phyloP scores from a whole-genome alignment of 92 coral and sea anemone genomes.

The Parazoanthus darwini region DNA sequence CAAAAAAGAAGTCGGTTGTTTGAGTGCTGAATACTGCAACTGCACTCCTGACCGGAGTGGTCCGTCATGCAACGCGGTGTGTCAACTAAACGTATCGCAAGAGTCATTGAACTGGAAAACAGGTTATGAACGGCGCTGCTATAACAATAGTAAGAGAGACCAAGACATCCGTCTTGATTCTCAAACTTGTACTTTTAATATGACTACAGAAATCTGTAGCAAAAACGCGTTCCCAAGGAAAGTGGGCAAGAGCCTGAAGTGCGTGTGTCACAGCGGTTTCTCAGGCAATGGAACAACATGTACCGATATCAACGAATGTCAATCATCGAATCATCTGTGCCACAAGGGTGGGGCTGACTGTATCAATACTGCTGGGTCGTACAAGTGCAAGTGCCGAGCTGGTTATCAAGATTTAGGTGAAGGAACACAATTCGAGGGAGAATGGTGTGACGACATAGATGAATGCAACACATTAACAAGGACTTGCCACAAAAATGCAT shows the following conservation, averaged over 20 bases:
- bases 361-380: conserved; percentile 63
- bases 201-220: conserved; percentile 65
- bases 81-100: conserved; percentile 33
- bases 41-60: conserved; percentile 49
- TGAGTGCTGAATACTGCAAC: conserved; percentile 42
- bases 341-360: conserved; percentile 37
- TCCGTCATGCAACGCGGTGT: conserved; percentile 54
- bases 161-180: background rate
- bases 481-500: conserved; percentile 56
- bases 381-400: conserved; percentile 52
- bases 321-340: background rate
- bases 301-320: conserved; percentile 68
- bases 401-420: conserved; percentile 41
- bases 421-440: background rate
- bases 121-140: conserved; percentile 47
- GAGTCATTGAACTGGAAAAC: background rate
- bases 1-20: conserved; percentile 41
- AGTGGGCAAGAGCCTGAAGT: conserved; percentile 47
- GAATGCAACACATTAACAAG: conserved; percentile 50
- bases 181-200: conserved; percentile 58
- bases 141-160: background rate
- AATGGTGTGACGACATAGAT: conserved; percentile 54
- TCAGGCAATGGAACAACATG: conserved; percentile 67
- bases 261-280: conserved; percentile 71
- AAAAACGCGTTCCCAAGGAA: conserved; percentile 52